Evolutionary conservation across 1,140 invertebrate species (phyloP), one percentile per base, ranked within the genome.

Genomic region (Orussus abietinus): DNA sequence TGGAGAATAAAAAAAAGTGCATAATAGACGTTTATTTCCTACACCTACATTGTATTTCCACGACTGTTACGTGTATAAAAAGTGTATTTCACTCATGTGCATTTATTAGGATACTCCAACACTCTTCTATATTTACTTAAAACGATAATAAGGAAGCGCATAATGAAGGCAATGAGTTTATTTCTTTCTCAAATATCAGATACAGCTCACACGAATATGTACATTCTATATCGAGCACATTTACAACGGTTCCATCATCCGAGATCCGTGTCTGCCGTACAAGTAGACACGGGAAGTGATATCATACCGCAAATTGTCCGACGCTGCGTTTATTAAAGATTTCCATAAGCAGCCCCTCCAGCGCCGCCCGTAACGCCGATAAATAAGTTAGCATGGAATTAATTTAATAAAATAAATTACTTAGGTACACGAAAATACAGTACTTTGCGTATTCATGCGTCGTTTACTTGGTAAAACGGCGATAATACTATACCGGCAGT

Each of bases 151-250:
- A n/a, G n/a, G n/a, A n/a, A n/a, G n/a, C n/a, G n/a, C n/a, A n/a
- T n/a, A n/a, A 26, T 39, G 39, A 55, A 58, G 53, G 48, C 49
- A 58, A 48, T 58, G 36, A 40, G 37, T 58, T 55, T 58, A 53
- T 55, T 59, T 49, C 39, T 12, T 52, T 25, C 47, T 47, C 35
- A 42, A 38, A 47, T 49, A 50, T 47, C 41, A 41, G 38, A 38
- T 60, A 65, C 57, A 61, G 48, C 39, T 59, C 62, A 66, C 62
- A 68, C 53, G 49, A 64, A 59, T 65, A 68, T 66, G 62, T 62
- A 66, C 55, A 66, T 55, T 47, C 41, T 49, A 51, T 49, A 64
- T 51, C 51, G 55, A 61, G 55, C 49, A 64, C 65, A 66, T 68
- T 64, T 63, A 66, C 65, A 71, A 49, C 38, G 26, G 33, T 42